Evolutionary conservation across 2,888 invertebrate genomes (phyloP).

Genomic region (Notodonta ziczac): DNA sequence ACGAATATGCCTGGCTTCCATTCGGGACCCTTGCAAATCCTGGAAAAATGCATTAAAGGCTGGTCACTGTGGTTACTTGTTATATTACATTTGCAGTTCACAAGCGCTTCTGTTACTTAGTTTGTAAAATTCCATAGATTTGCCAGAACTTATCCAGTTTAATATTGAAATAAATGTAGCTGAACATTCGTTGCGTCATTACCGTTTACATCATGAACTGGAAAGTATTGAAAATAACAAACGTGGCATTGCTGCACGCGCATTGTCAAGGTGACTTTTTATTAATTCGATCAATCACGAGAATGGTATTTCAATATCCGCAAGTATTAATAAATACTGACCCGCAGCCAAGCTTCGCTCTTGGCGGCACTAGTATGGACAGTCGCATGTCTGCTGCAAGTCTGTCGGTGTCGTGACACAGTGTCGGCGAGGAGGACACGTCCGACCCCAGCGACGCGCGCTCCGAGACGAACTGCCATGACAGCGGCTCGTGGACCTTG

Average conservation of each 20-base stretch:
- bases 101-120: too few relatives aligned
- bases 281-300: conserved; percentile 1
- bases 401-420: conserved; percentile 79
- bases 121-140: background rate
- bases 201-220: background rate
- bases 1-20: conserved; percentile 95
- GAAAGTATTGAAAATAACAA: conserved; percentile 5
- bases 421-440: conserved; percentile 75
- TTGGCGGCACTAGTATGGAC: conserved; percentile 91
- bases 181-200: background rate
- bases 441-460: conserved; percentile 83
- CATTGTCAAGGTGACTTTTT: conserved; percentile 8
- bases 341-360: conserved; percentile 94
- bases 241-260: conserved; percentile 8
- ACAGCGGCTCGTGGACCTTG: conserved; percentile 89
- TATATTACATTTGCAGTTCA: too few relatives aligned
- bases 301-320: background rate
- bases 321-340: conserved; percentile 56
- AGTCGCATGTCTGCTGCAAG: conserved; percentile 87
- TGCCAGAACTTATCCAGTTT: background rate
- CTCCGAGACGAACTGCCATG: conserved; percentile 92
- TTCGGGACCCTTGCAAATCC: conserved; percentile 93
- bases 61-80: background rate
- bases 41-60: conserved; percentile 55
- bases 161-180: background rate